Conservation (phyloP, 2,888 invertebrate species). For the Cremastinae sp. region DNA sequence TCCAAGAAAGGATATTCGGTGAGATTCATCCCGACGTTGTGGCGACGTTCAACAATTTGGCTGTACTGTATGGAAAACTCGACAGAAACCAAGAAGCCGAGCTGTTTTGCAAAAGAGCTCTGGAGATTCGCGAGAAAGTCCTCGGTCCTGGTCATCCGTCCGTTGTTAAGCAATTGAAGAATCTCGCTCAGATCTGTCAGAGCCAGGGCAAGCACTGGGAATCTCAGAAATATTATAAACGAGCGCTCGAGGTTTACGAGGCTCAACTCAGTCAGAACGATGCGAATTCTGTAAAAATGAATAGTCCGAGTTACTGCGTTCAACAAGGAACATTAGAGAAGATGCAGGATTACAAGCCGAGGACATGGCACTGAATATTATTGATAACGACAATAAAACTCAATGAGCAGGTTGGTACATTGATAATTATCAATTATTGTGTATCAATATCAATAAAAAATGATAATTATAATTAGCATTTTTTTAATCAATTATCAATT, state of each 20-base stretch:
- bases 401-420: too few relatives aligned
- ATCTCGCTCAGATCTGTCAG: constrained; percentile 98
- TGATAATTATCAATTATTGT: too few relatives aligned
- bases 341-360: too few relatives aligned
- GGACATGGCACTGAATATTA: too few relatives aligned
- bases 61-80: constrained; percentile 98
- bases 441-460: too few relatives aligned
- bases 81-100: constrained; percentile 99
- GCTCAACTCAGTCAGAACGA: constrained; percentile 97
- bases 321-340: too few relatives aligned
- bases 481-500: too few relatives aligned
- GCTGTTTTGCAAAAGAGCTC: constrained; percentile 98
- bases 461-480: too few relatives aligned
- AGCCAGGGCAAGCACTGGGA: constrained; percentile 88
- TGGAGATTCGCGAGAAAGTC: constrained; percentile 99
- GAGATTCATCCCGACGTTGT: constrained; percentile 99
- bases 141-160: constrained; percentile 99
- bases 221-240: constrained; percentile 97
- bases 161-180: constrained; percentile 99
- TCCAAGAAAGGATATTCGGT: constrained; percentile 98
- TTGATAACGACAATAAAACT: too few relatives aligned
- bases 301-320: too few relatives aligned
- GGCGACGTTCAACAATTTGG: constrained; percentile 99
- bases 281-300: constrained; percentile 99
- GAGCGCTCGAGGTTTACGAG: constrained; percentile 98